Conservation (phyloP, 2,888 invertebrate genomes). For the Pristionchus fissidentatus region DNA sequence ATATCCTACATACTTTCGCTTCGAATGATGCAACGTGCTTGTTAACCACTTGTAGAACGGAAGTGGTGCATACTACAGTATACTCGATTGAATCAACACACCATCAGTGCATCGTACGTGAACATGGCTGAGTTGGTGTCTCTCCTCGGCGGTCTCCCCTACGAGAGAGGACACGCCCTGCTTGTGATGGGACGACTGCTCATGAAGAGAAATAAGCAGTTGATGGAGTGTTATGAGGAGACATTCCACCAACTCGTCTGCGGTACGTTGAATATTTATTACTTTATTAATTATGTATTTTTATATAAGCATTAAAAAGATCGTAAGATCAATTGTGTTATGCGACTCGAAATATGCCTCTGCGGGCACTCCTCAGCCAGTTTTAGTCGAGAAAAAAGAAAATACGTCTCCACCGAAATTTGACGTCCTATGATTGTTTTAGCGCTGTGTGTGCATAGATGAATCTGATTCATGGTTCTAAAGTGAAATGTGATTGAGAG, state of each 20-base stretch:
- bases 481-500: constrained; percentile 48
- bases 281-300: constrained; percentile 5
- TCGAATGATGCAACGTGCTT: too few relatives aligned
- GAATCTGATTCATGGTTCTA: neutral
- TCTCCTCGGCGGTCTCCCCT: neutral
- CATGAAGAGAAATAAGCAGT: constrained; percentile 11
- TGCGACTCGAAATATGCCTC: too few relatives aligned
- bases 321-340: too few relatives aligned
- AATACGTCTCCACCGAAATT: too few relatives aligned
- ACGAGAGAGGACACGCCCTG: constrained; percentile 45
- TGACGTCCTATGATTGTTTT: too few relatives aligned
- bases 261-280: constrained; percentile 51
- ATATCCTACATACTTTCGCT: too few relatives aligned
- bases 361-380: too few relatives aligned
- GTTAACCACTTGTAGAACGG: too few relatives aligned
- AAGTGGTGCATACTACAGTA: too few relatives aligned
- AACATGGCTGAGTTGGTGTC: neutral
- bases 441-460: too few relatives aligned
- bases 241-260: constrained; percentile 50
- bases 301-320: too few relatives aligned
- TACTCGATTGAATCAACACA: neutral
- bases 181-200: constrained; percentile 46
- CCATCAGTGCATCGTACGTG: neutral
- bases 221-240: neutral
- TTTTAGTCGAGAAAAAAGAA: too few relatives aligned